These are phyloP conservation scores for Tretioscincus oriximinensis DNA, from an alignment of 2,113 vertebrate species.

Conservation along the genomic window DNA sequence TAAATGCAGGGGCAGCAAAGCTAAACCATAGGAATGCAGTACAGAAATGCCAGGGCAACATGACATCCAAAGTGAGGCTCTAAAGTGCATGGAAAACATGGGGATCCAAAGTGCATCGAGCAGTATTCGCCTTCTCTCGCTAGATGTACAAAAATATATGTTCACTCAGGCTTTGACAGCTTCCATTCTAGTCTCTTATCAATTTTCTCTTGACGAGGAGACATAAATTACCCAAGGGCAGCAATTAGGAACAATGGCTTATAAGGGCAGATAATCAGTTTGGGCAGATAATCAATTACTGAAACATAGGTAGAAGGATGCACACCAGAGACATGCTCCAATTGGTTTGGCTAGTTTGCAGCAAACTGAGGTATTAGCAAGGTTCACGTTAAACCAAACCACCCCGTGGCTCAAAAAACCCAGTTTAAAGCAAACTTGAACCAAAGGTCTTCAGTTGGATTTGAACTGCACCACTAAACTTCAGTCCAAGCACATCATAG, in stretches of 20 bases:
- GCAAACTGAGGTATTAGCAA: too few species aligned
- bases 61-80: conserved; percentile 17
- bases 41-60: background rate
- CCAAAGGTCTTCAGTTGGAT: too few species aligned
- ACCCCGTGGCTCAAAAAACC: too few species aligned
- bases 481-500: background rate
- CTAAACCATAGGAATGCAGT: background rate
- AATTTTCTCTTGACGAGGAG: background rate
- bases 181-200: conserved; percentile 1
- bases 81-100: conserved; percentile 3
- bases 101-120: conserved; percentile 25
- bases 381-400: too few species aligned
- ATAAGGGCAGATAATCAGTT: background rate
- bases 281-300: background rate
- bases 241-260: fast-evolving
- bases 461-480: too few species aligned
- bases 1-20: conserved; percentile 15
- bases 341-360: too few species aligned
- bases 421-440: too few species aligned
- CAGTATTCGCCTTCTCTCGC: background rate
- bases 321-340: background rate
- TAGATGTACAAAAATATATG: background rate
- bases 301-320: background rate
- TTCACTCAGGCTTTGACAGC: background rate
- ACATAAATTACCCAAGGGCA: fast-evolving